These are phyloP conservation scores for Bos javanicus DNA, from an alignment of 2,113 vertebrate genomes.

Conservation along the genomic window DNA sequence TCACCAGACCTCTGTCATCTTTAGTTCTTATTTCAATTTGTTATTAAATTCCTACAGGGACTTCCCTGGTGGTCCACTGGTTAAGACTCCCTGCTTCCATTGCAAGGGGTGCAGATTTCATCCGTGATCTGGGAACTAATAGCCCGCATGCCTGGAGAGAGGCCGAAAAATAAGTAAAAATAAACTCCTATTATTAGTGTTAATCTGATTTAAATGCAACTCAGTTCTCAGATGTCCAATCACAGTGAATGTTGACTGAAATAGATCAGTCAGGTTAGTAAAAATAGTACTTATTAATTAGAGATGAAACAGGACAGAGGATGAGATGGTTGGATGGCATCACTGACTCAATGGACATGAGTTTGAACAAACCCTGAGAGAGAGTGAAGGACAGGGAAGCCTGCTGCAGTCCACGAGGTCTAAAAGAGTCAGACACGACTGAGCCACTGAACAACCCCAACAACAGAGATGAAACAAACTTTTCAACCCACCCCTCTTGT, in stretches of 20 bases:
- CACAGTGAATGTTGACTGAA: background rate
- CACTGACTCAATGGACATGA: background rate
- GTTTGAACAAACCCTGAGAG: background rate
- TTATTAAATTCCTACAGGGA: background rate
- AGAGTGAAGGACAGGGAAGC: background rate
- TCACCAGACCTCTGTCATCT: background rate
- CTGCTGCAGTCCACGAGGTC: background rate
- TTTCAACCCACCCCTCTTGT: background rate
- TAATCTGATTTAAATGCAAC: background rate
- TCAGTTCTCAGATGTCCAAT: background rate
- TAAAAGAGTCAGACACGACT: background rate
- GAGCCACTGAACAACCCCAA: background rate
- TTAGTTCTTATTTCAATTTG: background rate
- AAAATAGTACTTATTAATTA: background rate
- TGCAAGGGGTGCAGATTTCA: background rate
- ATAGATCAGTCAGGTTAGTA: background rate
- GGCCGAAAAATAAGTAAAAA: background rate
- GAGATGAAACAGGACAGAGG: background rate
- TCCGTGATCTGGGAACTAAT: background rate
- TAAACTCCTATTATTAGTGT: background rate
- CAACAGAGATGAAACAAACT: background rate
- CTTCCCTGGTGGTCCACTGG: background rate
- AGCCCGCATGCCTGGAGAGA: background rate
- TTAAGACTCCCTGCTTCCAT: background rate
- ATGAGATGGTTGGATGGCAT: background rate